phyloP scores from a whole-genome alignment of 2,797 vertebrate genomes.

The Galaxias olidus region DNA sequence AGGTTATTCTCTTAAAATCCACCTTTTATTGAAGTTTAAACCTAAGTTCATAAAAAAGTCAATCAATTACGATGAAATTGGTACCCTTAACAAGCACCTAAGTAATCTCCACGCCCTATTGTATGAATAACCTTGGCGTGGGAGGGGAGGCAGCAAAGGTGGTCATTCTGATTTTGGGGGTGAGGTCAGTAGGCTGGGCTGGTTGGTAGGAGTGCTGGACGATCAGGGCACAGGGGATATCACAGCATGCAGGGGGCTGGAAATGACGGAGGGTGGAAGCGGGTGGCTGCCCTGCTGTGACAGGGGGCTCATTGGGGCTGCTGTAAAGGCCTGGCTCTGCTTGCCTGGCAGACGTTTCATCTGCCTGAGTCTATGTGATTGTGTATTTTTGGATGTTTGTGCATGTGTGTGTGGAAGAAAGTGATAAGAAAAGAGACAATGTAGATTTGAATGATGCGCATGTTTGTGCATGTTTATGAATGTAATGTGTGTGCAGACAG shows the following conservation, averaged over 20 bases:
- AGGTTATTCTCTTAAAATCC: too few relatives aligned
- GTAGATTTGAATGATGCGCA: too few relatives aligned
- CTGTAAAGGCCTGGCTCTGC: slow-evolving; percentile 61
- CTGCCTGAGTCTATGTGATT: slow-evolving; percentile 57
- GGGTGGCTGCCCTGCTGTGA: slow-evolving; percentile 59
- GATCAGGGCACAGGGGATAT: slow-evolving; percentile 74
- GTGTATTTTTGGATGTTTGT: slow-evolving; percentile 13
- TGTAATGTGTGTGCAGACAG: slow-evolving; percentile 33
- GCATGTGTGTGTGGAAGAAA: slow-evolving; percentile 22
- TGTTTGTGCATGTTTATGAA: neutral
- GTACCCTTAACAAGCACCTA: neutral
- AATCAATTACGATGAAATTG: neutral
- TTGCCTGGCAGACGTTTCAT: slow-evolving; percentile 67
- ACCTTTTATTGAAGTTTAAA: too few relatives aligned
- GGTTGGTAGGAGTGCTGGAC: slow-evolving; percentile 73
- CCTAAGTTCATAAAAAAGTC: too few relatives aligned
- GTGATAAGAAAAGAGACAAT: slow-evolving; percentile 37
- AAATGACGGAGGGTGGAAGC: slow-evolving; percentile 63
- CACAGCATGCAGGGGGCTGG: slow-evolving; percentile 78
- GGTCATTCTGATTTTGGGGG: slow-evolving; percentile 76
- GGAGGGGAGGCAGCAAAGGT: slow-evolving; percentile 73
- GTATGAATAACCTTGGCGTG: slow-evolving; percentile 76
- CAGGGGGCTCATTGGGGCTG: slow-evolving; percentile 60
- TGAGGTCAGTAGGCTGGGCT: slow-evolving; percentile 60
- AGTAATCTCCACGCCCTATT: slow-evolving; percentile 44